Percentiles rank a stretch among this genome's conserved stretches.
phyloP scores from a whole-genome alignment of 92 coral and sea anemone genomes.

The Actinernus sp. region DNA sequence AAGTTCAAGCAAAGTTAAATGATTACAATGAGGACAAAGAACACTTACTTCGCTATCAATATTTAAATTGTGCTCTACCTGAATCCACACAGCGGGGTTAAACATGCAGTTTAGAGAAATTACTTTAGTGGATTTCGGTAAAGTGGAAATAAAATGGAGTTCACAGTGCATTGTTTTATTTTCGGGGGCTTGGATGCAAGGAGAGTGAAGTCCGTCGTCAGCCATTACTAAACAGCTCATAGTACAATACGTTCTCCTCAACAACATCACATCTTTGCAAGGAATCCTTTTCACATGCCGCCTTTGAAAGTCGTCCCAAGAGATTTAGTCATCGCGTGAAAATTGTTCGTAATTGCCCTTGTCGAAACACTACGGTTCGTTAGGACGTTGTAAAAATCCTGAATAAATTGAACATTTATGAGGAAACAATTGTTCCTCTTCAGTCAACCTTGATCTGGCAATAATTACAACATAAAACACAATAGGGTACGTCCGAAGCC shows the following conservation, averaged over 20 bases:
- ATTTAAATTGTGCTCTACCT: slow-evolving; percentile 10
- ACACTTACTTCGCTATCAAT: slow-evolving; percentile 4
- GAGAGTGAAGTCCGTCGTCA: no score
- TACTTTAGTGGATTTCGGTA: no score
- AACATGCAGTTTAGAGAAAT: no score
- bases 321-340: slow-evolving; percentile 38
- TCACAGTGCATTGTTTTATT: no score
- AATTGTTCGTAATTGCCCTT: slow-evolving; percentile 55
- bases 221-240: not conserved
- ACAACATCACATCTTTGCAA: slow-evolving; percentile 28
- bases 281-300: slow-evolving; percentile 35
- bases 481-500: slow-evolving; percentile 5
- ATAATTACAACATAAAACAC: slow-evolving; percentile 74
- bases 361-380: slow-evolving; percentile 49
- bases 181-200: no score
- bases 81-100: slow-evolving; percentile 1
- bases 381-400: slow-evolving; percentile 23
- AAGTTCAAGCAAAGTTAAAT: slow-evolving; percentile 1
- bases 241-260: slow-evolving; percentile 8
- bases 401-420: slow-evolving; percentile 9
- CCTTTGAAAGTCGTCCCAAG: slow-evolving; percentile 49
- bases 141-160: no score
- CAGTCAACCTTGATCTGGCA: slow-evolving; percentile 36
- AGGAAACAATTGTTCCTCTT: slow-evolving; percentile 42
- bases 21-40: slow-evolving; percentile 13